These are phyloP conservation scores for Alentia gelatinosa DNA, from an alignment of 2,888 invertebrate species.

Conservation along the genomic window DNA sequence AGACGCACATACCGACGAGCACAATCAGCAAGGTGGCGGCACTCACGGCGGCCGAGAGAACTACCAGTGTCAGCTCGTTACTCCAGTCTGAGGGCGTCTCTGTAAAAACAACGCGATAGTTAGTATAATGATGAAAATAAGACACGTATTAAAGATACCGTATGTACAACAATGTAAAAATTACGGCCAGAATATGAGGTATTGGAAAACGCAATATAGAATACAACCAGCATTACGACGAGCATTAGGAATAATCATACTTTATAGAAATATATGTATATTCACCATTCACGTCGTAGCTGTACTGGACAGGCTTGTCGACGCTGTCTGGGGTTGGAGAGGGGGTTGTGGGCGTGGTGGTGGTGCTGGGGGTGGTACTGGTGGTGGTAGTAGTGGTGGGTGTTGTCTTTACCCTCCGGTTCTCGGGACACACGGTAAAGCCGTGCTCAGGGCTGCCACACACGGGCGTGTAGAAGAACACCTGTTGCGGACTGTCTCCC, in stretches of 20 bases:
- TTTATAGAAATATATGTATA: no score
- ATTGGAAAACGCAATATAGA: no score
- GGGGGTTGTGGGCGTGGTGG: not conserved
- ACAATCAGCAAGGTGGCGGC: not conserved
- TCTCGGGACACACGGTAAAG: not conserved
- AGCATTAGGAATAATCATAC: no score
- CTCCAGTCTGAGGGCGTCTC: no score
- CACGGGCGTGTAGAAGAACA: constrained; percentile 4
- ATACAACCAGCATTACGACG: no score
- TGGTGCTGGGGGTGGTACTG: not conserved
- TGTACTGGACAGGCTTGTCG: not conserved
- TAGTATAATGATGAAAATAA: no score
- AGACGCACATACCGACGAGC: not conserved
- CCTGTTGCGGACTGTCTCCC: not conserved
- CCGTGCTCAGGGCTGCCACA: not conserved
- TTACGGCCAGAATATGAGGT: no score
- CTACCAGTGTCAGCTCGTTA: not conserved
- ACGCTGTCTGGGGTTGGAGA: not conserved
- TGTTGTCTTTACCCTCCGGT: not conserved
- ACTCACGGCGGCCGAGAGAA: not conserved
- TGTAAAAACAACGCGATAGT: no score
- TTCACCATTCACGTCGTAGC: no score
- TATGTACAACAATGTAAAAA: no score
- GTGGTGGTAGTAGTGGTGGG: not conserved
- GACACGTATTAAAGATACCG: no score